Evolutionary conservation across 2,888 invertebrate species (phyloP).

Genomic region (Hydrotaea cyrtoneurina): DNA sequence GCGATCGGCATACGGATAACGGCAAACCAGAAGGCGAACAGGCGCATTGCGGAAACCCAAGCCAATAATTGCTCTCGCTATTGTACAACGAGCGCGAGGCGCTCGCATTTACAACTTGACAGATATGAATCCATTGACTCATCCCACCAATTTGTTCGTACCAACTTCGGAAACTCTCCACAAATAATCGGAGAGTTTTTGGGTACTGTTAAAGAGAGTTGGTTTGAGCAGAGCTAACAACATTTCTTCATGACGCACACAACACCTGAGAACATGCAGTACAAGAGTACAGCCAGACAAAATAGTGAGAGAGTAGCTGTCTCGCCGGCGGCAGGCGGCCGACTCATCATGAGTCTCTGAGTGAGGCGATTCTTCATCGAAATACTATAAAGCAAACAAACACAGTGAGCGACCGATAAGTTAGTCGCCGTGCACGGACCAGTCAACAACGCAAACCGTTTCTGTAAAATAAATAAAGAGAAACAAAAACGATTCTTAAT

Average conservation of each 20-base stretch:
- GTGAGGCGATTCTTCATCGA: slow-evolving; percentile 62
- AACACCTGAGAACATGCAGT: slow-evolving; percentile 9
- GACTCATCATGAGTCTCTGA: neutral
- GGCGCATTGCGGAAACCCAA: neutral
- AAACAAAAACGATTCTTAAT: slow-evolving; percentile 15
- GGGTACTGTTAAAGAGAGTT: neutral
- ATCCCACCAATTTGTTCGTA: neutral
- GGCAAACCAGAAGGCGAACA: neutral
- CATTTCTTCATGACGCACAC: slow-evolving; percentile 6
- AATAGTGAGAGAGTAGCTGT: neutral
- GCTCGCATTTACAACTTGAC: slow-evolving; percentile 9
- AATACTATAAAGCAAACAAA: slow-evolving; percentile 69
- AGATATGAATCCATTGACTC: neutral
- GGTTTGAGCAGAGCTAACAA: neutral
- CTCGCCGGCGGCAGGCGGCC: slow-evolving; percentile 19
- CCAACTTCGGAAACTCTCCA: neutral
- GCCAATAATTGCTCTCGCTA: neutral
- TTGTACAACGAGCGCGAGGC: neutral
- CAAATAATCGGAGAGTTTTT: neutral
- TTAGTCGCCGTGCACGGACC: slow-evolving; percentile 63
- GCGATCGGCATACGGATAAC: slow-evolving; percentile 9
- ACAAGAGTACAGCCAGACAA: too few species aligned
- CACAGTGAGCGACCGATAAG: slow-evolving; percentile 58
- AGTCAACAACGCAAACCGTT: slow-evolving; percentile 53
- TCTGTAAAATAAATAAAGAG: neutral